Conservation (phyloP, 2,113 vertebrate genomes). For the Hypomesus transpacificus region DNA sequence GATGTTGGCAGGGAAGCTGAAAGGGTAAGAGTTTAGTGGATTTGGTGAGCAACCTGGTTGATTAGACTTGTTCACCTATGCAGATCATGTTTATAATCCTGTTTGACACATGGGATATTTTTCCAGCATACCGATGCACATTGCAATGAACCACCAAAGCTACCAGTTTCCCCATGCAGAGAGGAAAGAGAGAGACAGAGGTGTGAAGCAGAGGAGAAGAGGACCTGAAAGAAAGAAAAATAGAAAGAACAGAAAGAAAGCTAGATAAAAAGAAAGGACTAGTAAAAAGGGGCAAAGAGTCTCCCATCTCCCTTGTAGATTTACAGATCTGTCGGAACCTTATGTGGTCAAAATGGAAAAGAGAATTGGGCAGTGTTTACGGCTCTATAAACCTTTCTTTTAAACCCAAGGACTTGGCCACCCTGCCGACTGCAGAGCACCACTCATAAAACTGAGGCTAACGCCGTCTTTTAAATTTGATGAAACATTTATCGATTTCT, state of each 20-base stretch:
- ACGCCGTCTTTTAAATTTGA: conserved; percentile 69
- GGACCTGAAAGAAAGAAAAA: conserved; percentile 4
- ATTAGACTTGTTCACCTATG: too few species aligned
- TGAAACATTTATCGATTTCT: conserved; percentile 72
- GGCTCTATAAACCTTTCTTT: conserved; percentile 74
- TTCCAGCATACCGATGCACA: too few species aligned
- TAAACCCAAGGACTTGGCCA: conserved; percentile 74
- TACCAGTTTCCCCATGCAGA: too few species aligned
- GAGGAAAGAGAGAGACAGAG: conserved; percentile 5
- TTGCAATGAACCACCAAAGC: too few species aligned
- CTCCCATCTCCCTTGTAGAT: conserved; percentile 57
- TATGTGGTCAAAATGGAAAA: conserved; percentile 76
- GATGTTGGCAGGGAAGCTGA: too few species aligned
- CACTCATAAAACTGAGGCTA: conserved; percentile 61
- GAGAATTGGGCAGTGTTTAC: conserved; percentile 75
- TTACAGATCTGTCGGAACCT: conserved; percentile 72
- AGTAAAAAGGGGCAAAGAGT: conserved; percentile 37
- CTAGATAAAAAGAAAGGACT: conserved; percentile 26
- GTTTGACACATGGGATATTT: too few species aligned
- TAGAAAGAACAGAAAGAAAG: conserved; percentile 25
- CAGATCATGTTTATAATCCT: too few species aligned
- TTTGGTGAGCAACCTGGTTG: too few species aligned
- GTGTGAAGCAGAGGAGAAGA: too few species aligned
- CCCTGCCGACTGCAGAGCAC: conserved; percentile 60
- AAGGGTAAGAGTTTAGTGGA: too few species aligned